Percentiles rank a stretch among this genome's conserved stretches.
Conservation (phyloP, 2,797 vertebrate genomes). For the Danio choprae region DNA sequence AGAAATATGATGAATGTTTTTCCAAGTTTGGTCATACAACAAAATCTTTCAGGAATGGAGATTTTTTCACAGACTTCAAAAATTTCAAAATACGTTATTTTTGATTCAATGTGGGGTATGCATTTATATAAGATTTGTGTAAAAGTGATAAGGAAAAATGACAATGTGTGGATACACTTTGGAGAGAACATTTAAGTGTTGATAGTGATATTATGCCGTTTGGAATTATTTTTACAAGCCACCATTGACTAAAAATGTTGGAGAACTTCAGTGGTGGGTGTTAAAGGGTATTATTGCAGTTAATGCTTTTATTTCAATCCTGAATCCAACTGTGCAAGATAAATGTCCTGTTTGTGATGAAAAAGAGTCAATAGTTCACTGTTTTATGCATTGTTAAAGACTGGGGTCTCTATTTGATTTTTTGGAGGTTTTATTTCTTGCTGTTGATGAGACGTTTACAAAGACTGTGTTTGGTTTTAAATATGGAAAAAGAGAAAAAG, state of each 20-base stretch:
- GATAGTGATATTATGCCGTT: background rate
- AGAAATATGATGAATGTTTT: background rate
- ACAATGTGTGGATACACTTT: background rate
- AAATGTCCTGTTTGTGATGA: background rate
- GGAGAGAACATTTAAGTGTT: too few species aligned
- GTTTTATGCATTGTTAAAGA: background rate
- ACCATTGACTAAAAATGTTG: background rate
- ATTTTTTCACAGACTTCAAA: background rate
- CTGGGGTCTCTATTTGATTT: background rate
- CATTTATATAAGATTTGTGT: background rate
- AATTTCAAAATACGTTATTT: background rate
- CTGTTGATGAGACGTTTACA: background rate
- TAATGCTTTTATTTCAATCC: background rate
- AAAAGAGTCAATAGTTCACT: background rate
- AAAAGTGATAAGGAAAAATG: background rate
- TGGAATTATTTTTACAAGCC: background rate
- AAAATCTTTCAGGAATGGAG: background rate
- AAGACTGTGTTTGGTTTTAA: too few species aligned
- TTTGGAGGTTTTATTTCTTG: background rate
- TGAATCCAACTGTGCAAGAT: background rate
- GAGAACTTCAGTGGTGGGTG: too few species aligned
- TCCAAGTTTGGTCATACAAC: background rate
- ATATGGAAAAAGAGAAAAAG: too few species aligned
- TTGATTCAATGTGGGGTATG: background rate
- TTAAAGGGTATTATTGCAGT: too few species aligned